Conservation (phyloP, 2,797 vertebrate genomes). For the Chiloscyllium punctatum region DNA sequence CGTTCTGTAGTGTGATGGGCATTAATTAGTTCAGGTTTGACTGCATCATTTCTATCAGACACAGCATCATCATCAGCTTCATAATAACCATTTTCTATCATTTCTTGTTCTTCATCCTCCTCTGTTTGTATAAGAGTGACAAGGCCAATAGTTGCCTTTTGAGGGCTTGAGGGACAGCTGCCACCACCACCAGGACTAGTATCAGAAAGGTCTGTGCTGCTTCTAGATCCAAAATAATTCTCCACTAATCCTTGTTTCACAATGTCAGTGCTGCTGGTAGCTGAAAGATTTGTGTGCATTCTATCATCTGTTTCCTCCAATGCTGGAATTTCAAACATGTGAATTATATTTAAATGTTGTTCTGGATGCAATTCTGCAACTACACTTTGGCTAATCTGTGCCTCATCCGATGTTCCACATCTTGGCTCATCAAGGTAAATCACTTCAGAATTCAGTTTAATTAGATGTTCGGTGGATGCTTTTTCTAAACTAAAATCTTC, state of each 20-base stretch:
- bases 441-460: slow-evolving; percentile 47
- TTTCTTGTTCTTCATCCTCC: slow-evolving; percentile 55
- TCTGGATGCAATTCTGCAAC: slow-evolving; percentile 43
- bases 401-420: slow-evolving; percentile 53
- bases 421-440: slow-evolving; percentile 48
- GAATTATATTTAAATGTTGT: slow-evolving; percentile 46
- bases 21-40: slow-evolving; percentile 54
- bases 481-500: slow-evolving; percentile 39
- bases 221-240: slow-evolving; percentile 88
- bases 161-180: slow-evolving; percentile 56
- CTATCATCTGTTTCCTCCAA: slow-evolving; percentile 55
- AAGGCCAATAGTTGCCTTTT: slow-evolving; percentile 53
- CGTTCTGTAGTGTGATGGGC: slow-evolving; percentile 62
- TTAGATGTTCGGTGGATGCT: slow-evolving; percentile 43
- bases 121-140: slow-evolving; percentile 59
- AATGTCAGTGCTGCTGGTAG: slow-evolving; percentile 77
- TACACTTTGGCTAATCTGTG: background rate
- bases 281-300: slow-evolving; percentile 60
- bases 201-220: slow-evolving; percentile 74
- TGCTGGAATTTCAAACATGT: slow-evolving; percentile 43
- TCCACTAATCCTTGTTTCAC: slow-evolving; percentile 94
- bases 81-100: slow-evolving; percentile 48
- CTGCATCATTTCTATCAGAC: slow-evolving; percentile 50
- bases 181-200: slow-evolving; percentile 69
- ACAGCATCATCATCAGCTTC: slow-evolving; percentile 47